A percentile compares a stretch with the other conserved stretches of the same genome.
Evolutionary conservation across 2,888 invertebrate genomes (phyloP).

Genomic region (Pristionchus fissidentatus): DNA sequence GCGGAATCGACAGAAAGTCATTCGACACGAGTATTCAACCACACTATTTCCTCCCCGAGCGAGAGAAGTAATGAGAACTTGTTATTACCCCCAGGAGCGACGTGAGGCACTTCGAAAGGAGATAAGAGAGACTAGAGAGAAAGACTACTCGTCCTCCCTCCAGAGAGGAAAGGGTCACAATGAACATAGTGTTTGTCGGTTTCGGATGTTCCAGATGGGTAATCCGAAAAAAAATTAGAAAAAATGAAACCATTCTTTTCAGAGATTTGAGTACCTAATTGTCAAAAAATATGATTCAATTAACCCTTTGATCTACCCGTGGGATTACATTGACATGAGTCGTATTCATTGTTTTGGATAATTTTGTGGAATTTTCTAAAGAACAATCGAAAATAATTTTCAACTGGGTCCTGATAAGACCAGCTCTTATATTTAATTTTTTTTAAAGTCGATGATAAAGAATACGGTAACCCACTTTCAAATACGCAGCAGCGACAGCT

Average conservation of each 20-base stretch:
- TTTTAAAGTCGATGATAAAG: no score
- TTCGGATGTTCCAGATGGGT: no score
- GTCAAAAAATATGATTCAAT: no score
- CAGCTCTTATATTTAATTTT: no score
- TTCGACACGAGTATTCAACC: background rate
- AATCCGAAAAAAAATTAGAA: no score
- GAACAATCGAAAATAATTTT: no score
- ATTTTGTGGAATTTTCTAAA: no score
- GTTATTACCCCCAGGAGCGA: background rate
- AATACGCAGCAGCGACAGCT: conserved; percentile 64
- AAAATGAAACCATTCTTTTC: no score
- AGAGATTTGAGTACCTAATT: no score
- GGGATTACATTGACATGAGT: background rate
- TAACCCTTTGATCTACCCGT: background rate
- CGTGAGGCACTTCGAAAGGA: background rate
- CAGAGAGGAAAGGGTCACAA: background rate
- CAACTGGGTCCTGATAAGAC: no score
- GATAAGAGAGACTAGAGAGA: background rate
- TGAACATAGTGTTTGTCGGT: no score
- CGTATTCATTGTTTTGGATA: no score
- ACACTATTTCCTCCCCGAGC: background rate
- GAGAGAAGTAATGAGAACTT: conserved; percentile 21
- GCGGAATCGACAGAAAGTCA: background rate
- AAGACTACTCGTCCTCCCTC: background rate
- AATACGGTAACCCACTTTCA: conserved; percentile 67